Conservation (phyloP, 2,888 invertebrate species). For the Drosophila kuntzei region DNA sequence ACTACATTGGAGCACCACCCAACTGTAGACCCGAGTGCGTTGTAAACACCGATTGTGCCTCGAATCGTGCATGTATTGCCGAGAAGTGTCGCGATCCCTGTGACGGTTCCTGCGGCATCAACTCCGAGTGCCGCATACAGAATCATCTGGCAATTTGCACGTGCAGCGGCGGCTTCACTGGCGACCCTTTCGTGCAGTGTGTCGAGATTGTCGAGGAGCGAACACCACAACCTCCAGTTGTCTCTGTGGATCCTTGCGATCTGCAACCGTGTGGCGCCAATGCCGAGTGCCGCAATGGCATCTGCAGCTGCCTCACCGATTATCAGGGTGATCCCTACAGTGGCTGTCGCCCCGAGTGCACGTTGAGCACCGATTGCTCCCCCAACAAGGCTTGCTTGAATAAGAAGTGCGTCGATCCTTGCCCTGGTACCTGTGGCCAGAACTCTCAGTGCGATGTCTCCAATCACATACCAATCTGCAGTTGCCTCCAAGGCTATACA, state of each 20-base stretch:
- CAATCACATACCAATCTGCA: conserved; percentile 93
- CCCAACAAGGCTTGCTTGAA: conserved; percentile 92
- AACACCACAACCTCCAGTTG: conserved; percentile 86
- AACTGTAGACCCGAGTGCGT: conserved; percentile 89
- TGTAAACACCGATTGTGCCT: conserved; percentile 88
- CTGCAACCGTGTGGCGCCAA: conserved; percentile 95
- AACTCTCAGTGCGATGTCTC: conserved; percentile 93
- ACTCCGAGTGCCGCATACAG: conserved; percentile 89
- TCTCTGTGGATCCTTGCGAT: conserved; percentile 89
- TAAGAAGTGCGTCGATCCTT: conserved; percentile 94
- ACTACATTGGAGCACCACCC: conserved; percentile 90
- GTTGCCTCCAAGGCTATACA: conserved; percentile 90
- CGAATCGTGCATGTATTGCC: conserved; percentile 89
- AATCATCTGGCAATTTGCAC: conserved; percentile 90
- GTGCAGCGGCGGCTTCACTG: conserved; percentile 88
- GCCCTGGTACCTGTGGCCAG: conserved; percentile 92
- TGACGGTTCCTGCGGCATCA: conserved; percentile 90
- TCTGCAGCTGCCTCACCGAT: conserved; percentile 92
- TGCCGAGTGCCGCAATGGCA: conserved; percentile 92
- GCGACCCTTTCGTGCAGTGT: conserved; percentile 89
- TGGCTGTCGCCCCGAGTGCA: conserved; percentile 94
- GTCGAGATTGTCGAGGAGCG: conserved; percentile 85
- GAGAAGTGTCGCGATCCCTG: conserved; percentile 91
- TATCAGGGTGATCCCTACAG: conserved; percentile 94
- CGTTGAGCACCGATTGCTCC: conserved; percentile 93